Evolutionary conservation across 1,140 invertebrate genomes (phyloP).

Genomic region (Brachystomella parvula): DNA sequence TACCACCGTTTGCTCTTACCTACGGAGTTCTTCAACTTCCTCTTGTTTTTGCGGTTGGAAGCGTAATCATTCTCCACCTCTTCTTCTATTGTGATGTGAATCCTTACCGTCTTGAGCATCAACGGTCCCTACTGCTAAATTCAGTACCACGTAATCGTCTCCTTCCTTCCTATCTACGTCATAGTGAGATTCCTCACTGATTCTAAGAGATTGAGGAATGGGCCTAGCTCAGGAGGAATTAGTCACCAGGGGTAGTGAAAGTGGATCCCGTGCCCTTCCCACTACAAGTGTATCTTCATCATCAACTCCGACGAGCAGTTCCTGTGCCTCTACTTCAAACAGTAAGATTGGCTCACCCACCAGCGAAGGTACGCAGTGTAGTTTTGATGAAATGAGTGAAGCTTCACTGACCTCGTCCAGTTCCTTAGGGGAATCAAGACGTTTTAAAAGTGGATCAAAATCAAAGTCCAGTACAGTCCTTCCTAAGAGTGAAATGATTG

Average conservation of each 20-base stretch:
- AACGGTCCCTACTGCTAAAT: no score
- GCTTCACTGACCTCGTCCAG: background rate
- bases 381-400: conserved; percentile 1
- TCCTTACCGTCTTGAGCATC: no score
- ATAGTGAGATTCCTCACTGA: background rate
- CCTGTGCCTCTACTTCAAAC: background rate
- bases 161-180: background rate
- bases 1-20: no score
- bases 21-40: no score
- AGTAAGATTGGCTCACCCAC: background rate
- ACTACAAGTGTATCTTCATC: background rate
- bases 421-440: background rate
- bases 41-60: no score
- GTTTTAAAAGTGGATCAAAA: background rate
- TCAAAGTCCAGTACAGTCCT: no score
- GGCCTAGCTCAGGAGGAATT: background rate
- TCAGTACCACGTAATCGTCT: no score
- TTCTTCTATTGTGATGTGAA: no score
- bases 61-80: no score
- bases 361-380: background rate
- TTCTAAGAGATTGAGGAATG: background rate
- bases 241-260: background rate
- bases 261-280: background rate
- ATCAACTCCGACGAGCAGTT: background rate
- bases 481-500: no score